Percentiles rank a stretch among this genome's conserved stretches.
Evolutionary conservation across 1,140 invertebrate species (phyloP).

Genomic region (Diorhabda sublineata): DNA sequence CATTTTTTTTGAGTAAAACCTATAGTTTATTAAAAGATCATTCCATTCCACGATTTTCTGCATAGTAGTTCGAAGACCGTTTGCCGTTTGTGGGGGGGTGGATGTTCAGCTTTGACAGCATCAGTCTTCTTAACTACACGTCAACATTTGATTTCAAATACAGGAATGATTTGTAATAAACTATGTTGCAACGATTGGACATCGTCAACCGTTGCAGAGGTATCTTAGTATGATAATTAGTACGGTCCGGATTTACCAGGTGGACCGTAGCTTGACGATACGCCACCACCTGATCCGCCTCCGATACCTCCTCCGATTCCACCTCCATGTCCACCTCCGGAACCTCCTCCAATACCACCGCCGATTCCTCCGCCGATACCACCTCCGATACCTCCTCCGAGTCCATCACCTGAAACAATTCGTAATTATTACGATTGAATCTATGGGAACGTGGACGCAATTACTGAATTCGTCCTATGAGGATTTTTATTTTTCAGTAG

Average conservation of each 20-base stretch:
- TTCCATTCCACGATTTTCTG: not conserved
- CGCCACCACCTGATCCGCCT: slow-evolving; percentile 33
- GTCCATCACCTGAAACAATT: slow-evolving; percentile 11
- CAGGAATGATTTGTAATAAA: slow-evolving; percentile 18
- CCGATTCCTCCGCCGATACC: slow-evolving; percentile 31
- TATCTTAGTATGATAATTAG: slow-evolving; percentile 26
- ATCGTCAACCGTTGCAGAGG: slow-evolving; percentile 9
- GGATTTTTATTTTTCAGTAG: not conserved
- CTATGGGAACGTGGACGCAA: too few species aligned
- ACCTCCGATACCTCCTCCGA: slow-evolving; percentile 23
- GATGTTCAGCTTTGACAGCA: slow-evolving; percentile 6
- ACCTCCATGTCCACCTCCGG: slow-evolving; percentile 31
- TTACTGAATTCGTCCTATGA: too few species aligned
- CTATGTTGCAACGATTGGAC: not conserved
- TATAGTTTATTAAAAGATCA: not conserved
- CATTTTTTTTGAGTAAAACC: not conserved
- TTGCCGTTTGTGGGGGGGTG: slow-evolving; percentile 3
- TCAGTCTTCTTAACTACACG: slow-evolving; percentile 10
- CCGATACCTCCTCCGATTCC: slow-evolving; percentile 32
- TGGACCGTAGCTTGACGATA: slow-evolving; percentile 40
- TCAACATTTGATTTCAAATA: slow-evolving; percentile 16
- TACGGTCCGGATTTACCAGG: slow-evolving; percentile 42
- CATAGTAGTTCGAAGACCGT: not conserved
- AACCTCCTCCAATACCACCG: slow-evolving; percentile 29
- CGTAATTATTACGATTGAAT: too few species aligned